phyloP scores from a whole-genome alignment of 2,797 vertebrate genomes.

The Mormyrops boulengeri region DNA sequence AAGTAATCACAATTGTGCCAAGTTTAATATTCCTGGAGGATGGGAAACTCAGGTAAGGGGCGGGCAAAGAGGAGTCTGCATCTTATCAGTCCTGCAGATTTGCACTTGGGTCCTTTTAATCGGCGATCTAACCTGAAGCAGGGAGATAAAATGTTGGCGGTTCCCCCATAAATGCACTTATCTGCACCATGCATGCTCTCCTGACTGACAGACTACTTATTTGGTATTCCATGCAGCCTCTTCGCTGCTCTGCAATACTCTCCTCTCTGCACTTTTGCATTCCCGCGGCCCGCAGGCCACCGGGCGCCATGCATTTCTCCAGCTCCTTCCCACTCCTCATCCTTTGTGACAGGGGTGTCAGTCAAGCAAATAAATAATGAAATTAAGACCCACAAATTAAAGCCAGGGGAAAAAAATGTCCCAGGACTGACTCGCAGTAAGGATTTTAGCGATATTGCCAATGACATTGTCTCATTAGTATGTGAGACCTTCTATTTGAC shows the following conservation, averaged over 20 bases:
- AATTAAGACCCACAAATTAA: conserved; percentile 67
- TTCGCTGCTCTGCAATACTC: conserved; percentile 44
- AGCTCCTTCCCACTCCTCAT: conserved; percentile 23
- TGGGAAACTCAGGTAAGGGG: conserved; percentile 24
- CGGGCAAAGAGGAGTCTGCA: conserved; percentile 33
- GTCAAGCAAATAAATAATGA: conserved; percentile 60
- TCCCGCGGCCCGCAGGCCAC: neutral
- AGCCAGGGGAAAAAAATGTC: conserved; percentile 52
- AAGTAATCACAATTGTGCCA: conserved; percentile 29
- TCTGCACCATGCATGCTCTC: conserved; percentile 56
- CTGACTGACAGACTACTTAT: conserved; percentile 52
- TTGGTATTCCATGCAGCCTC: conserved; percentile 56
- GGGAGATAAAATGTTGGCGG: conserved; percentile 61
- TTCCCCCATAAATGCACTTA: conserved; percentile 68
- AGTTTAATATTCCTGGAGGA: conserved; percentile 37
- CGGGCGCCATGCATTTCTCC: conserved; percentile 17
- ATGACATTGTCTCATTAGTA: conserved; percentile 63
- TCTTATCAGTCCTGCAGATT: conserved; percentile 47
- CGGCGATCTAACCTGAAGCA: conserved; percentile 63
- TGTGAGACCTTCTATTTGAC: conserved; percentile 45
- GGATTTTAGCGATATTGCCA: conserved; percentile 62
- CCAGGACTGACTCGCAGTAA: conserved; percentile 60
- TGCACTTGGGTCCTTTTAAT: conserved; percentile 56
- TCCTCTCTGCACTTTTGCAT: conserved; percentile 10
- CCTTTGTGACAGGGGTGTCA: conserved; percentile 56